Evolutionary conservation across 2,888 invertebrate genomes (phyloP).

Genomic region (Tanytarsus gracilentus): DNA sequence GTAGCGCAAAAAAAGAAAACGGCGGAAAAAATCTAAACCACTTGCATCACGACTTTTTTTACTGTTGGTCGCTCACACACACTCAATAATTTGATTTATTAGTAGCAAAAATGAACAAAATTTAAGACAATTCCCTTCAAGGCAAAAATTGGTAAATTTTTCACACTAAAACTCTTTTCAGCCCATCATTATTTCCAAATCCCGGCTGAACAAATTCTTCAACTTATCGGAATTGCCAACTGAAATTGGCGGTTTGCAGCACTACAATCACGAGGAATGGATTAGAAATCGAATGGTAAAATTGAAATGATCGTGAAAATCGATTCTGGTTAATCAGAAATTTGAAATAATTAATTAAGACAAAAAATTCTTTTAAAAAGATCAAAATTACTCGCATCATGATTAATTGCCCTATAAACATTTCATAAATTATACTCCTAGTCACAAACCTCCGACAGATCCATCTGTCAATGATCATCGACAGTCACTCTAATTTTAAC

Average conservation of each 20-base stretch:
- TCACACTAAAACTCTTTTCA: slow-evolving; percentile 38
- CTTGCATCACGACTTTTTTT: slow-evolving; percentile 25
- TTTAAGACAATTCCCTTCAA: no score
- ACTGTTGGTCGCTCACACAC: no score
- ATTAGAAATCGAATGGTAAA: slow-evolving; percentile 64
- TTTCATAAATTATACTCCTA: no score
- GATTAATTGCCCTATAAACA: no score
- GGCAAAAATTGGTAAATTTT: no score
- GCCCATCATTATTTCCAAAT: slow-evolving; percentile 61
- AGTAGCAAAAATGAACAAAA: no score
- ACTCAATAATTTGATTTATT: slow-evolving; percentile 7
- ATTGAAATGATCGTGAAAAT: slow-evolving; percentile 30
- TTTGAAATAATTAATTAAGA: no score
- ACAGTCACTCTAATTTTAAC: background rate
- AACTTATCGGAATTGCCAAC: slow-evolving; percentile 60
- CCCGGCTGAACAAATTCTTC: slow-evolving; percentile 58
- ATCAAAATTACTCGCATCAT: no score
- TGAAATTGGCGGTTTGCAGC: slow-evolving; percentile 61
- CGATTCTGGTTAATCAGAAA: background rate
- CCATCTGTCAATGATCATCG: no score
- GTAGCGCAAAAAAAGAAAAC: background rate
- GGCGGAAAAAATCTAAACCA: slow-evolving; percentile 18
- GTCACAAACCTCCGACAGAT: no score
- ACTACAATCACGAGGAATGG: slow-evolving; percentile 66
- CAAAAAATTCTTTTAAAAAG: no score